Percentiles rank a stretch among this genome's conserved stretches.
These are phyloP conservation scores for Scaeva pyrastri DNA, from an alignment of 2,888 invertebrate genomes.

Conservation along the genomic window DNA sequence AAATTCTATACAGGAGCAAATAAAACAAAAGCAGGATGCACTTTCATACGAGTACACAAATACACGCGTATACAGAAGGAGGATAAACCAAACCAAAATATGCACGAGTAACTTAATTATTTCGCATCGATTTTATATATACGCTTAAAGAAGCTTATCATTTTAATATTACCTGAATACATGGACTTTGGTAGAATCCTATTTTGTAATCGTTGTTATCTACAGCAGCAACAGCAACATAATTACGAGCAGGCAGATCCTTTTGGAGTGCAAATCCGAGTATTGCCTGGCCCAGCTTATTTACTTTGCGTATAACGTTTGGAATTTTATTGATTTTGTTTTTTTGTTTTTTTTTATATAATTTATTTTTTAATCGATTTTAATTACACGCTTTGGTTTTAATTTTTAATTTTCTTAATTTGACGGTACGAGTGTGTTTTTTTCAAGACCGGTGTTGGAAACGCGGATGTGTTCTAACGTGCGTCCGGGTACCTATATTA, in stretches of 20 bases:
- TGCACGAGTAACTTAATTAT: conserved; percentile 8
- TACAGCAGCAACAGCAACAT: conserved; percentile 70
- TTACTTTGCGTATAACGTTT: conserved; percentile 28
- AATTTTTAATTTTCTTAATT: neutral
- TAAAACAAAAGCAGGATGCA: neutral
- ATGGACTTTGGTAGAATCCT: conserved; percentile 79
- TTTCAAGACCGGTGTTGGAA: neutral
- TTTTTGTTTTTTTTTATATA: neutral
- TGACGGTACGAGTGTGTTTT: neutral
- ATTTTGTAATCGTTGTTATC: conserved; percentile 76
- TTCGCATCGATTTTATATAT: conserved; percentile 47
- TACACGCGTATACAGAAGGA: too few species aligned
- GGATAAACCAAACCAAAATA: too few species aligned
- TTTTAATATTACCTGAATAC: conserved; percentile 77
- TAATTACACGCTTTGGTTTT: neutral
- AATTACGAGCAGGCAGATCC: conserved; percentile 57
- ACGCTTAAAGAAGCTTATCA: neutral
- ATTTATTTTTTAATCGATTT: too few species aligned
- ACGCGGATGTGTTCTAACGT: neutral
- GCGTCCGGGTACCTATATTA: too few species aligned
- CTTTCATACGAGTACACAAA: too few species aligned
- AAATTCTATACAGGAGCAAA: neutral
- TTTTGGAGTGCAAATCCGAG: conserved; percentile 71
- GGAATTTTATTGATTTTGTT: conserved; percentile 40
- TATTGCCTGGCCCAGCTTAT: conserved; percentile 71